Evolutionary conservation across 2,888 invertebrate species (phyloP), one percentile per base, ranked within the genome.

Genomic region (Heliconius sara): DNA sequence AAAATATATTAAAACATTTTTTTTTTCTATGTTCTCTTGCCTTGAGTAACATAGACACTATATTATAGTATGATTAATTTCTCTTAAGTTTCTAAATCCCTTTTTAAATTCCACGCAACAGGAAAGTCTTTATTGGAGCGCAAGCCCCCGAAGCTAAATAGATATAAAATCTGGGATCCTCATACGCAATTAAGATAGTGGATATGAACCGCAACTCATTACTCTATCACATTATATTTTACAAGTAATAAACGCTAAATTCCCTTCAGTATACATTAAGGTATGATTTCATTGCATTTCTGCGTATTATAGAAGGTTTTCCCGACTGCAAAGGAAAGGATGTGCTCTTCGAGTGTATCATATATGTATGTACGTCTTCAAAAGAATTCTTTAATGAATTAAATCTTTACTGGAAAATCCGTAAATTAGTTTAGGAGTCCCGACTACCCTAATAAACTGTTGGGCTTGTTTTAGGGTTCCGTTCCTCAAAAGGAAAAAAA

Each of bases 201-300:
- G 43, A 39, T 67, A 78, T 81, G 68, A 78, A 79, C 70, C 43
- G 68, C 67, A 60, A 60, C 79, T 78, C 72, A 72, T 76, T 79
- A 72, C 75, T 79, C 78, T 79, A 81, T 79, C 79, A 67, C 72
- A 34, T 66, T 76, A 79, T 80, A 77, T 73, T 82, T 82, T 78
- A 80, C 79, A 76, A 75, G 76, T 70, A 67, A 66, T 82, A 80
- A 80, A 77, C 30, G 77, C 27, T 78, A 79, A 76, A 79, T 76
- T 66, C 30, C 22, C 65, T 71, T 67, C 70, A 73, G 65, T 74
- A 79, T 71, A 68, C 74, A 76, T 74, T 79, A 73, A 60, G 67
- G 43, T 65, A 67, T 73, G 22, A 67, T 66, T 52, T 63, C 27
- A 30, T 52, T 60, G 67, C 43, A 16, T 60, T 63, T 27, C 2